These are phyloP conservation scores for Tupaia tana DNA, from an alignment of 2,113 vertebrate genomes.

Conservation along the genomic window DNA sequence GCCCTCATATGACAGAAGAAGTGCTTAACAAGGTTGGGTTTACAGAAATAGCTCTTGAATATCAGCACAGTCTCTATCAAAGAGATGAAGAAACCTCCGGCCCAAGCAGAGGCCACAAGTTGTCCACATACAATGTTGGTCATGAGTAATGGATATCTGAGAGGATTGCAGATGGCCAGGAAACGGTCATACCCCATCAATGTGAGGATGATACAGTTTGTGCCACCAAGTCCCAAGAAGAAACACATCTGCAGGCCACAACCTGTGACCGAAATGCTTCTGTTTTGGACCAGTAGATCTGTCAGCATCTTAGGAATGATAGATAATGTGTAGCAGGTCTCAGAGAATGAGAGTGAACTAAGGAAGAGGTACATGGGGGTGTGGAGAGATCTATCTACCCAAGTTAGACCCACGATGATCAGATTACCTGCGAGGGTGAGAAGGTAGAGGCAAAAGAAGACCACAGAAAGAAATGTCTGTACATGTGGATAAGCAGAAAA, in stretches of 20 bases:
- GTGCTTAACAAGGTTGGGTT: slow-evolving; percentile 42
- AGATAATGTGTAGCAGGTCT: slow-evolving; percentile 54
- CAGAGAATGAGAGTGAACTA: slow-evolving; percentile 59
- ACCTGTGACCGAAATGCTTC: slow-evolving; percentile 9
- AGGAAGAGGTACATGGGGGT: slow-evolving; percentile 74
- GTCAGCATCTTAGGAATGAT: slow-evolving; percentile 64
- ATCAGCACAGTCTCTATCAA: slow-evolving; percentile 27
- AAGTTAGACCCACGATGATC: slow-evolving; percentile 71
- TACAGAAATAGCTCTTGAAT: slow-evolving; percentile 48
- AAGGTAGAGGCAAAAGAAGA: slow-evolving; percentile 73
- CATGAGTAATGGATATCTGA: slow-evolving; percentile 70
- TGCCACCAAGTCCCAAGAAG: slow-evolving; percentile 63
- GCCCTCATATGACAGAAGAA: slow-evolving; percentile 74
- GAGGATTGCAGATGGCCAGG: slow-evolving; percentile 68
- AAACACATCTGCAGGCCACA: slow-evolving; percentile 72
- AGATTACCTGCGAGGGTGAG: slow-evolving; percentile 82
- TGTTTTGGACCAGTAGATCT: neutral
- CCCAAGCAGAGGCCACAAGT: slow-evolving; percentile 49
- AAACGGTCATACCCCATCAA: slow-evolving; percentile 77
- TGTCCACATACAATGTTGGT: neutral
- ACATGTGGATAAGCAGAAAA: slow-evolving; percentile 53
- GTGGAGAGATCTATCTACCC: slow-evolving; percentile 64
- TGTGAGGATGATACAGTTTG: slow-evolving; percentile 58
- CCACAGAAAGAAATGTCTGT: slow-evolving; percentile 21
- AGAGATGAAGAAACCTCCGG: slow-evolving; percentile 23